These are phyloP conservation scores for Macrophya alboannulata DNA, from an alignment of 2,888 invertebrate species.

Conservation along the genomic window DNA sequence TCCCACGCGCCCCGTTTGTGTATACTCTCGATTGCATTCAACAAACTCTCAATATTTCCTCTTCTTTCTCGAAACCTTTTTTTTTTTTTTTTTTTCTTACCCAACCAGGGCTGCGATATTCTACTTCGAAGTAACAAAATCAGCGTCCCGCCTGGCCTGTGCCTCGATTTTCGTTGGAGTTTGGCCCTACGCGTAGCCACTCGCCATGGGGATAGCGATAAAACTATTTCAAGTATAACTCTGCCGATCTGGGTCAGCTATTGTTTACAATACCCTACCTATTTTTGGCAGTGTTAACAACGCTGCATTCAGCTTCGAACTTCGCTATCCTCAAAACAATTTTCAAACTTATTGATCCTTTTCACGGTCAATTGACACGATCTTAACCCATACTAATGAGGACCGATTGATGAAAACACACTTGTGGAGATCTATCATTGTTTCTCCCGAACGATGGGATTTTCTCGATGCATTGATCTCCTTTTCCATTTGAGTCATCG, in stretches of 20 bases:
- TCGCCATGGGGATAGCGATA: conserved; percentile 14
- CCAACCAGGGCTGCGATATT: not conserved
- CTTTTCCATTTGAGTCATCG: too few relatives aligned
- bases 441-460: not conserved
- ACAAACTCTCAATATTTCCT: not conserved
- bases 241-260: conserved; percentile 45
- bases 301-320: conserved; percentile 7
- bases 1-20: conserved; percentile 25
- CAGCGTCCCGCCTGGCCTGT: not conserved
- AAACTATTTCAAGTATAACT: conserved; percentile 49
- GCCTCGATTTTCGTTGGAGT: not conserved
- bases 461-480: not conserved
- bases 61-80: not conserved
- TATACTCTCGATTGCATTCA: conserved; percentile 19
- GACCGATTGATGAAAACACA: not conserved
- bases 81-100: not conserved
- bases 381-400: not conserved
- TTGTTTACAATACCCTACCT: conserved; percentile 46
- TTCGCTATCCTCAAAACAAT: conserved; percentile 12
- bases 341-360: not conserved
- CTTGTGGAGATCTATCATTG: not conserved
- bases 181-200: not conserved
- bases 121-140: not conserved
- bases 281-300: conserved; percentile 22
- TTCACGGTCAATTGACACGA: conserved; percentile 15